Conservation (phyloP, 2,113 vertebrate genomes). For the Paratilapia polleni region DNA sequence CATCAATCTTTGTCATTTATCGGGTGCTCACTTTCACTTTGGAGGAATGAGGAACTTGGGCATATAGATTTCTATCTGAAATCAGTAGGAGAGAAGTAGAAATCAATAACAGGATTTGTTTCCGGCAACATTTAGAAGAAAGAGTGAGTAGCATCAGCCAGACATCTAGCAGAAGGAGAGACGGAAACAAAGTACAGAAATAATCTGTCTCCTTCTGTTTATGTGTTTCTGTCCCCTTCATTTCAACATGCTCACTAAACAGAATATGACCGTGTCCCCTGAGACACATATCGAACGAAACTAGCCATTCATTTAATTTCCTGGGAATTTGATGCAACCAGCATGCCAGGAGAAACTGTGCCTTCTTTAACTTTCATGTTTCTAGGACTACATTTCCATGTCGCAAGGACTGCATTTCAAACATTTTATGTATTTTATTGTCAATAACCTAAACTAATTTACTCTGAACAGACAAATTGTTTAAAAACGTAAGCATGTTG, state of each 20-base stretch:
- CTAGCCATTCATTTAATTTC: constrained; percentile 19
- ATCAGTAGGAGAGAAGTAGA: constrained; percentile 65
- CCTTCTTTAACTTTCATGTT: background rate
- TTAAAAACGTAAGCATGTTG: background rate
- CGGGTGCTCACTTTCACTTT: constrained; percentile 60
- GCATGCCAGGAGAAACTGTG: background rate
- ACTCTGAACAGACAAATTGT: background rate
- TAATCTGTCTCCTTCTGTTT: constrained; percentile 46
- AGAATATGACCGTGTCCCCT: background rate
- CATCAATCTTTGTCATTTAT: constrained; percentile 75
- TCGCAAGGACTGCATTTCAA: background rate
- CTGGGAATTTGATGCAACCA: background rate
- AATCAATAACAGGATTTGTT: constrained; percentile 70
- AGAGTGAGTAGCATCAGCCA: constrained; percentile 56
- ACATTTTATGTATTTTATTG: background rate
- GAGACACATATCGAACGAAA: background rate
- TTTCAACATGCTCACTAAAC: constrained; percentile 27
- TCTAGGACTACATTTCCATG: background rate
- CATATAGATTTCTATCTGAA: constrained; percentile 74
- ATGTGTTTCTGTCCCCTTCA: constrained; percentile 26
- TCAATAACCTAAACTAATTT: background rate
- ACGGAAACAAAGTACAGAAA: constrained; percentile 30
- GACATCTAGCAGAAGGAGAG: constrained; percentile 39
- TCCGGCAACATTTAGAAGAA: constrained; percentile 55
- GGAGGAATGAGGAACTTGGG: constrained; percentile 66